Conservation (phyloP, 2,888 invertebrate genomes). For the Lampropteryx suffumata region DNA sequence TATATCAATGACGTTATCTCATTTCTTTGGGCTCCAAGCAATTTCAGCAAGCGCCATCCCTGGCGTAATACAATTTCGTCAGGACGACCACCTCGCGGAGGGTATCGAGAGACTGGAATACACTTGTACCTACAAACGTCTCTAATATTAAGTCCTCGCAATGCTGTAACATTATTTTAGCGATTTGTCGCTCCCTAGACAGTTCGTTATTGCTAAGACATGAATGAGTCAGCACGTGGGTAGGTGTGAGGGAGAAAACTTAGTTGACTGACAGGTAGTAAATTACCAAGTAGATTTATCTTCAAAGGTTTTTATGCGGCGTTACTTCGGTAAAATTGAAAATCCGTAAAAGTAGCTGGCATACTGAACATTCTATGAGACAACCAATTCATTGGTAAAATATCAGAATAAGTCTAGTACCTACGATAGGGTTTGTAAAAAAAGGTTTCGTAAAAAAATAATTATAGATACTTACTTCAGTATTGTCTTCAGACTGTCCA, state of each 20-base stretch:
- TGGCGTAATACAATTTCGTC: constrained; percentile 59
- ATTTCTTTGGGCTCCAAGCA: constrained; percentile 54
- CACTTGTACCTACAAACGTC: constrained; percentile 38
- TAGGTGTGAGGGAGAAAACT: neutral
- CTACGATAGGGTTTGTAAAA: too few species aligned
- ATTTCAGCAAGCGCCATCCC: constrained; percentile 55
- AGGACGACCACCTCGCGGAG: constrained; percentile 47
- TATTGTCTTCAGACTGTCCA: too few species aligned
- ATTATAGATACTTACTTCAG: too few species aligned
- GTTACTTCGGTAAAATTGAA: too few species aligned
- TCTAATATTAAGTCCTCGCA: constrained; percentile 49
- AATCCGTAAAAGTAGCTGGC: too few species aligned
- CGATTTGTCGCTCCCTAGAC: constrained; percentile 46
- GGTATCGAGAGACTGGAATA: constrained; percentile 44
- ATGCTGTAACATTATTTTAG: constrained; percentile 45
- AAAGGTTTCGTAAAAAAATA: too few species aligned
- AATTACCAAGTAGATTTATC: neutral
- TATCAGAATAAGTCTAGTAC: too few species aligned
- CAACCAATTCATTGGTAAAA: too few species aligned
- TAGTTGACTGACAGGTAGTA: neutral
- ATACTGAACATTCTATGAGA: too few species aligned
- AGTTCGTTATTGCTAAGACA: constrained; percentile 38
- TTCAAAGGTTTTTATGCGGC: neutral
- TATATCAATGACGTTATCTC: constrained; percentile 54
- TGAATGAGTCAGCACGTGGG: constrained; percentile 1